A percentile compares a stretch with the other conserved stretches of the same genome.
These are phyloP conservation scores for Eulacestoma nigropectus DNA, from an alignment of 2,113 vertebrate species.

Conservation along the genomic window DNA sequence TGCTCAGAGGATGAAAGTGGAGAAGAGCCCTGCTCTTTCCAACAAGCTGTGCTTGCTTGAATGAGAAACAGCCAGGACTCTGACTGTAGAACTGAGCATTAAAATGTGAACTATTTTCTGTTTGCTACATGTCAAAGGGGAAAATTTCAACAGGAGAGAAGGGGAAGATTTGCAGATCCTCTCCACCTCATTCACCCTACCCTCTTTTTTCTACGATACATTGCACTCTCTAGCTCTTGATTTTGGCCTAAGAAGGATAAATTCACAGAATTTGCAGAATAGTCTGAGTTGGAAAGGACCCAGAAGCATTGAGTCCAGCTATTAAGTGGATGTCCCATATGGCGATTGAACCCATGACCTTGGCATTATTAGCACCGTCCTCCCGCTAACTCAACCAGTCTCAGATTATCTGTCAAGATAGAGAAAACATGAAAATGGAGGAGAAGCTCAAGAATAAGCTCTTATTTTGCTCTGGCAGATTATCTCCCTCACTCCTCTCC, in stretches of 20 bases:
- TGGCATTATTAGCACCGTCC: neutral
- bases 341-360: accelerated
- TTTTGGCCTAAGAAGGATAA: neutral
- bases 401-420: neutral
- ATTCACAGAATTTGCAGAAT: neutral
- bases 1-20: neutral
- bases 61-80: neutral
- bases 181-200: neutral
- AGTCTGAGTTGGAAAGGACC: neutral
- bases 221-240: neutral
- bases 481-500: neutral
- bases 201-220: neutral
- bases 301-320: neutral
- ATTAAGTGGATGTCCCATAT: neutral
- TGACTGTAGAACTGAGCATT: neutral
- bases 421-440: neutral
- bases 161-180: neutral
- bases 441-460: neutral
- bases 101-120: neutral
- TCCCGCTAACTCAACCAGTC: neutral
- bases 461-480: neutral
- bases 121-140: neutral
- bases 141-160: neutral
- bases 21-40: neutral
- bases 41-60: neutral